Evolutionary conservation across 2,888 invertebrate species (phyloP).

Genomic region (Melinaea menophilus): DNA sequence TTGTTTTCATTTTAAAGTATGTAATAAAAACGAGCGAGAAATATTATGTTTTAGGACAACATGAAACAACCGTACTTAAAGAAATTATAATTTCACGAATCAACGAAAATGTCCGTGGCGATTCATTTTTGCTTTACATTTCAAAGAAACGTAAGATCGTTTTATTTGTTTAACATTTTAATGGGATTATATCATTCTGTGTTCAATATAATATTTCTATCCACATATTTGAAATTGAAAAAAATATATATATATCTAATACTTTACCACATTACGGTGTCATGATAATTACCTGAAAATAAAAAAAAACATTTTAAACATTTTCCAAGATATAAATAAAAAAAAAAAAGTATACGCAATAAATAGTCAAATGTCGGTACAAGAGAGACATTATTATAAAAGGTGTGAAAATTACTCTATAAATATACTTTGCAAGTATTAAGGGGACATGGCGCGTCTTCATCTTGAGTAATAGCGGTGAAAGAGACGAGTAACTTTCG

Average conservation of each 20-base stretch:
- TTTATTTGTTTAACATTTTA: slow-evolving; percentile 27
- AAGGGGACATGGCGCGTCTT: slow-evolving; percentile 52
- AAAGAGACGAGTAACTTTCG: slow-evolving; percentile 55
- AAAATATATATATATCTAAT: neutral
- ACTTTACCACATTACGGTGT: neutral
- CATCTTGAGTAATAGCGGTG: slow-evolving; percentile 59
- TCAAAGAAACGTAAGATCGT: slow-evolving; percentile 9
- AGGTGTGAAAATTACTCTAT: slow-evolving; percentile 67
- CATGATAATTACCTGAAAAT: slow-evolving; percentile 20
- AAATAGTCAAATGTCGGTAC: slow-evolving; percentile 54
- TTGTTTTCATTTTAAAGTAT: neutral
- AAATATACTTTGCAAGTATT: slow-evolving; percentile 59
- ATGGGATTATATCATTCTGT: slow-evolving; percentile 34
- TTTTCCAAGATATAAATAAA: neutral
- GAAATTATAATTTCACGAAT: slow-evolving; percentile 75
- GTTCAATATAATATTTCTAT: slow-evolving; percentile 71
- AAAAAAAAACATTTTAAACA: slow-evolving; percentile 6
- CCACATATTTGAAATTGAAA: slow-evolving; percentile 58
- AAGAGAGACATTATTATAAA: slow-evolving; percentile 57
- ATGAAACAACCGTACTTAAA: slow-evolving; percentile 54
- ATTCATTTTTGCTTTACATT: slow-evolving; percentile 62
- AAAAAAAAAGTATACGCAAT: slow-evolving; percentile 43
- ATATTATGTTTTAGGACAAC: slow-evolving; percentile 40
- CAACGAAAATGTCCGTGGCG: slow-evolving; percentile 69
- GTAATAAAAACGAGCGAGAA: slow-evolving; percentile 11